These are phyloP conservation scores for Drosophila rubida DNA, from an alignment of 2,888 invertebrate genomes.

Conservation along the genomic window DNA sequence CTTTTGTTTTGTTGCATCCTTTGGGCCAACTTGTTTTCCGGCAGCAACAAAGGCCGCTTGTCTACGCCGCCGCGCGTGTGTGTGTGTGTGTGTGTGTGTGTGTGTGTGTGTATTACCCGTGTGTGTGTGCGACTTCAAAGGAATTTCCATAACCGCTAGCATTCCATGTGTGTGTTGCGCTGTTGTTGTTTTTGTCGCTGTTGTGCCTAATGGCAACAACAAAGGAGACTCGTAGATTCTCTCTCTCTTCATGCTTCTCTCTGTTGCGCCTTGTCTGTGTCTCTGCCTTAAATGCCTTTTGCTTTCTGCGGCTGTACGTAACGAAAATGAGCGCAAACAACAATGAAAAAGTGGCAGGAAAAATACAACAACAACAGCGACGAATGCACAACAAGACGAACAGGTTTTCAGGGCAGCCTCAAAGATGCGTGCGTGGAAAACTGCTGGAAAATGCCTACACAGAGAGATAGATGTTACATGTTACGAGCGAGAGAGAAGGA, in stretches of 20 bases:
- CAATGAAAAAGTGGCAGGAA: constrained; percentile 66
- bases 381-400: constrained; percentile 49
- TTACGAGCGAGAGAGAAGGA: not conserved
- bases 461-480: not conserved
- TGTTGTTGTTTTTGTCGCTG: constrained; percentile 27
- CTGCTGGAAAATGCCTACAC: constrained; percentile 62
- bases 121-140: constrained; percentile 57
- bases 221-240: constrained; percentile 44
- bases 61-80: constrained; percentile 17
- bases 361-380: constrained; percentile 44
- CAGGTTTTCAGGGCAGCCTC: constrained; percentile 62
- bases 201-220: constrained; percentile 59
- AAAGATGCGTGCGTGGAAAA: constrained; percentile 57
- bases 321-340: constrained; percentile 73
- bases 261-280: constrained; percentile 20
- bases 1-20: constrained; percentile 50
- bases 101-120: constrained; percentile 32
- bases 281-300: constrained; percentile 63
- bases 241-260: constrained; percentile 20
- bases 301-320: constrained; percentile 73
- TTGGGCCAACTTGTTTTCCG: constrained; percentile 53
- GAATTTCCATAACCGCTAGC: constrained; percentile 80
- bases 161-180: constrained; percentile 51
- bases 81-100: constrained; percentile 23
- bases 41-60: constrained; percentile 43